Evolutionary conservation across 1,140 invertebrate species (phyloP).

Genomic region (Danaus melanippus): DNA sequence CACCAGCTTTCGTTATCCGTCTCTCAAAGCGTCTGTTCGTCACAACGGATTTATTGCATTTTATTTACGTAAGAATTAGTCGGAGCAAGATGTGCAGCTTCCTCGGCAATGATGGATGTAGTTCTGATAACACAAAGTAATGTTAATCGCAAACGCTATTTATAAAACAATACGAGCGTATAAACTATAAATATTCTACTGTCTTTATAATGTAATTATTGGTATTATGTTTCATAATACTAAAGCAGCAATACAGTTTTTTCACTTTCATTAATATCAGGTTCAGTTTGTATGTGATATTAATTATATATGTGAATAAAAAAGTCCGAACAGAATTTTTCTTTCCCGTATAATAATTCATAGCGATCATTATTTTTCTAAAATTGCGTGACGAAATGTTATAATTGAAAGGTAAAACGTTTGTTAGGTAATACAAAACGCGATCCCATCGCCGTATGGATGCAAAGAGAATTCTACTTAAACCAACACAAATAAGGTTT

Average conservation of each 20-base stretch:
- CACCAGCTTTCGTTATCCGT: conserved; percentile 12
- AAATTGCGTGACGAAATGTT: conserved; percentile 26
- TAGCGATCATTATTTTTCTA: conserved; percentile 20
- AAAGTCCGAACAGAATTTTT: conserved; percentile 13
- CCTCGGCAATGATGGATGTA: conserved; percentile 15
- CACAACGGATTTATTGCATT: conserved; percentile 21
- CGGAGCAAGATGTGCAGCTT: conserved; percentile 14
- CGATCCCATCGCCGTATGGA: conserved; percentile 2
- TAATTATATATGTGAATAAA: background rate
- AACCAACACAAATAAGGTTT: background rate
- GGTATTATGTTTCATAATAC: no score
- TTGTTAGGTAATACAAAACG: conserved; percentile 11
- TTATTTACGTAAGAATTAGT: conserved; percentile 22
- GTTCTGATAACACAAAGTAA: no score
- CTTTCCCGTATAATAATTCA: conserved; percentile 14
- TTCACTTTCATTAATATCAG: no score
- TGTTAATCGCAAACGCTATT: no score
- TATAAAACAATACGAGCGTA: no score
- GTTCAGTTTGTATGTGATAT: no score
- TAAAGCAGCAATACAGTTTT: no score
- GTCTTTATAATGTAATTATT: no score
- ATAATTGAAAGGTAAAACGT: conserved; percentile 24
- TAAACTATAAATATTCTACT: no score
- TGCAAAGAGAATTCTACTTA: background rate
- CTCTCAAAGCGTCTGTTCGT: conserved; percentile 15